These are phyloP conservation scores for Aricia artaxerxes DNA, from an alignment of 2,888 invertebrate genomes.

Conservation along the genomic window DNA sequence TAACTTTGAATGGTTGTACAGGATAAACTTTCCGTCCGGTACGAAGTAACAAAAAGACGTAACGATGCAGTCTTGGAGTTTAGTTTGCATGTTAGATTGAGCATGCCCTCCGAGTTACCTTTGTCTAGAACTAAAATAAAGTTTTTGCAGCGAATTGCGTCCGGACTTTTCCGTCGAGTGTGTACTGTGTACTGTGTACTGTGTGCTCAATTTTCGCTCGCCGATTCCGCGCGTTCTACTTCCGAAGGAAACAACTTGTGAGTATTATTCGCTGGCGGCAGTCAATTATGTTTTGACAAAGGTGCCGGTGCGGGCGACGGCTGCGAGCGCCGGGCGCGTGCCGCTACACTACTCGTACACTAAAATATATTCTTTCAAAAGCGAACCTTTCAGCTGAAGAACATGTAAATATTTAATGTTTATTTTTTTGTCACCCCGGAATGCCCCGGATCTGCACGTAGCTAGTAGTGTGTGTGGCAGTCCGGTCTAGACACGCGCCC, in stretches of 20 bases:
- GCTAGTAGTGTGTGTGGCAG: not conserved
- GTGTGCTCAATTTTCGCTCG: not conserved
- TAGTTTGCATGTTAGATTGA: not conserved
- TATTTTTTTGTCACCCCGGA: too few relatives aligned
- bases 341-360: not conserved
- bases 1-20: not conserved
- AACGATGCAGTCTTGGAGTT: not conserved
- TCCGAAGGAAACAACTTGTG: not conserved
- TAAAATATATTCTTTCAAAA: not conserved
- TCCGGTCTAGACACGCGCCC: not conserved
- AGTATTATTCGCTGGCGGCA: not conserved
- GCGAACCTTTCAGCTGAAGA: not conserved
- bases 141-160: not conserved
- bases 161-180: not conserved
- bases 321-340: not conserved
- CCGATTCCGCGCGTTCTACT: not conserved
- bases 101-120: not conserved
- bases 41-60: not conserved
- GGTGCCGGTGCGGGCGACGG: conserved; percentile 3
- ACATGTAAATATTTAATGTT: not conserved
- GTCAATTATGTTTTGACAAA: conserved; percentile 12
- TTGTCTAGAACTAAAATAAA: not conserved
- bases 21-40: not conserved
- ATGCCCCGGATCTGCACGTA: not conserved
- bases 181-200: not conserved